A percentile compares a stretch with the other conserved stretches of the same genome.
phyloP scores from a whole-genome alignment of 1,140 invertebrate genomes.

The Apis cerana region DNA sequence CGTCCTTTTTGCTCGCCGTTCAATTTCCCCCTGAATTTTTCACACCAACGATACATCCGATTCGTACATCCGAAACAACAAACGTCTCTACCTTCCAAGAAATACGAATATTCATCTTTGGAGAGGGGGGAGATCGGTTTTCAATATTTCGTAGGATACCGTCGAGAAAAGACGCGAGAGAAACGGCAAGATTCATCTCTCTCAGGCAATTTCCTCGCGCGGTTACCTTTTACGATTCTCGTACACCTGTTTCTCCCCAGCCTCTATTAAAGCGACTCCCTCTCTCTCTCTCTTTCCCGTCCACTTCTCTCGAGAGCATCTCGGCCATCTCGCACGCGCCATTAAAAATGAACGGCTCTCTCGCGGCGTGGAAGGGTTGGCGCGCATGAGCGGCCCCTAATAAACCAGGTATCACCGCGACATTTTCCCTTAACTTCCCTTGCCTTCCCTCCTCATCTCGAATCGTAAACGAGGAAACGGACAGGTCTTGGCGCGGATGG shows the following conservation, averaged over 20 bases:
- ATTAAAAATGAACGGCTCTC: slow-evolving; percentile 44
- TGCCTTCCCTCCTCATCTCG: not conserved
- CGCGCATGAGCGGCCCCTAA: slow-evolving; percentile 51
- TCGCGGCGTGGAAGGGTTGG: slow-evolving; percentile 10
- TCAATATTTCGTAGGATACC: no score
- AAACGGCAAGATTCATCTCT: slow-evolving; percentile 6
- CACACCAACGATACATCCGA: no score
- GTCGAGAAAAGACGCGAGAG: not conserved
- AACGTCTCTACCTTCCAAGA: no score
- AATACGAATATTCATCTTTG: no score
- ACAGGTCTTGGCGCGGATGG: no score
- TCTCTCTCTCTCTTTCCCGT: not conserved
- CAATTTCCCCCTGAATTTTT: no score
- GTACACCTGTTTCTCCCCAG: slow-evolving; percentile 26
- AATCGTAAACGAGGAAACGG: no score
- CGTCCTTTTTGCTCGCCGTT: no score
- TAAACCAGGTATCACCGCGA: slow-evolving; percentile 60
- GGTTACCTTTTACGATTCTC: slow-evolving; percentile 22
- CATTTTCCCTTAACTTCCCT: not conserved
- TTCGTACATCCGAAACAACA: no score
- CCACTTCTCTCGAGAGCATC: not conserved
- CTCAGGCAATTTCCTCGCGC: slow-evolving; percentile 26
- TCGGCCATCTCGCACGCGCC: slow-evolving; percentile 13
- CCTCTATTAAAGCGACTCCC: slow-evolving; percentile 14
- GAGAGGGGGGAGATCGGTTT: no score